These are phyloP conservation scores for Zhuqinia jingwanae DNA, from an alignment of 2,888 invertebrate species.

Conservation along the genomic window DNA sequence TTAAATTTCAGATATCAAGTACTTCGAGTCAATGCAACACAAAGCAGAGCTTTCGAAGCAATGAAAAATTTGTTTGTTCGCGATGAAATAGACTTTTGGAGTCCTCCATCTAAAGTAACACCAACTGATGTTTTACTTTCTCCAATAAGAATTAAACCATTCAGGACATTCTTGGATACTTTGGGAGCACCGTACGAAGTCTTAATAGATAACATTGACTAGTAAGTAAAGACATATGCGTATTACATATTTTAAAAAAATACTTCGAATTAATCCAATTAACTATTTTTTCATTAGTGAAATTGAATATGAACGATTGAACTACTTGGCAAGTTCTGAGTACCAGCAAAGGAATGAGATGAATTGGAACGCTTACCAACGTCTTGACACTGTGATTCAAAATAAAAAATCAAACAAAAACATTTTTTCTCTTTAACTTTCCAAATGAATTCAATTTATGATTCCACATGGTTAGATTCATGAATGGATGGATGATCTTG, in stretches of 20 bases:
- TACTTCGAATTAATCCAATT: background rate
- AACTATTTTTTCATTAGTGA: conserved; percentile 48
- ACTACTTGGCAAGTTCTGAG: conserved; percentile 60
- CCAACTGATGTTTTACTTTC: conserved; percentile 88
- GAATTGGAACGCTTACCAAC: conserved; percentile 77
- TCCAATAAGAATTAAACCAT: conserved; percentile 82
- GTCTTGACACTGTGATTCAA: conserved; percentile 77
- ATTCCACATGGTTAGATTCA: conserved; percentile 72
- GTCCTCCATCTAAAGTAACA: conserved; percentile 83
- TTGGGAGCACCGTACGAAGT: conserved; percentile 75
- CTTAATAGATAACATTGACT: conserved; percentile 73
- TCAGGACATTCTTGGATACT: conserved; percentile 73
- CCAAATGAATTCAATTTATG: too few species aligned
- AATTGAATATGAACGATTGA: conserved; percentile 71
- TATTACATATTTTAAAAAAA: background rate
- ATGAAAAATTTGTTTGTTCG: conserved; percentile 74
- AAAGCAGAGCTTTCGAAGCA: conserved; percentile 71
- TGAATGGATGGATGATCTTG: conserved; percentile 84
- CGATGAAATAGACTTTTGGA: conserved; percentile 85
- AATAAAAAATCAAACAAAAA: too few species aligned
- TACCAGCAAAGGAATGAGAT: conserved; percentile 55
- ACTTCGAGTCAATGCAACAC: conserved; percentile 72
- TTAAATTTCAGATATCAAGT: conserved; percentile 75
- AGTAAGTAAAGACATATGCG: too few species aligned
- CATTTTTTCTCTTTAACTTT: too few species aligned